Evolutionary conservation across 1,140 invertebrate genomes (phyloP).

Genomic region (Drosophila aff.): DNA sequence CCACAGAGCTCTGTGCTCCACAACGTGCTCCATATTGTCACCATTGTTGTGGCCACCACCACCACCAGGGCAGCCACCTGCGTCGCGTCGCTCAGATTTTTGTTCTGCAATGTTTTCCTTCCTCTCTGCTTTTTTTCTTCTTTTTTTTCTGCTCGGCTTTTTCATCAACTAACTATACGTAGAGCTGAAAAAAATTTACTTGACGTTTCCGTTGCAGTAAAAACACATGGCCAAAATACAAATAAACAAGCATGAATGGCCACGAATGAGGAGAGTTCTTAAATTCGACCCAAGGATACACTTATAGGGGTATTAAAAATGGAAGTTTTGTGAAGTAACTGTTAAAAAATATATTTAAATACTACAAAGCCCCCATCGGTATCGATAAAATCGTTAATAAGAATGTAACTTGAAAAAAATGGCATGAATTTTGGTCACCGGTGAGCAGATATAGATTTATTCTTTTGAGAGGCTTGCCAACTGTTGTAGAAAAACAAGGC

Average conservation of each 20-base stretch:
- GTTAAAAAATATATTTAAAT: too few relatives aligned
- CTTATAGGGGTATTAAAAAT: background rate
- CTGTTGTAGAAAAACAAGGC: too few relatives aligned
- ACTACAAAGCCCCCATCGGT: too few relatives aligned
- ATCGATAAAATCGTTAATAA: too few relatives aligned
- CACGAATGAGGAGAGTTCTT: background rate
- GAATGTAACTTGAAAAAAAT: background rate
- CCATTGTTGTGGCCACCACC: slow-evolving; percentile 58
- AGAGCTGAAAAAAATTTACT: slow-evolving; percentile 72
- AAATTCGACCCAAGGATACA: slow-evolving; percentile 22
- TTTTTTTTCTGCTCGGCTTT: slow-evolving; percentile 42
- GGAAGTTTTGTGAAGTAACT: background rate
- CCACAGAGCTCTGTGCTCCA: slow-evolving; percentile 33
- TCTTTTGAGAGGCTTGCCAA: too few relatives aligned
- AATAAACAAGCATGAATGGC: slow-evolving; percentile 54
- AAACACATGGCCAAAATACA: slow-evolving; percentile 80
- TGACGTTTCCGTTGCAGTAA: slow-evolving; percentile 81
- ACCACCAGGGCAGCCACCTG: slow-evolving; percentile 50
- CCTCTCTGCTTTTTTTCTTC: slow-evolving; percentile 2
- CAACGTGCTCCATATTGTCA: slow-evolving; percentile 53
- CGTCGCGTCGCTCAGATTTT: slow-evolving; percentile 70
- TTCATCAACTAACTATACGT: slow-evolving; percentile 78
- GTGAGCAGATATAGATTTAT: too few relatives aligned
- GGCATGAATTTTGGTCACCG: too few relatives aligned
- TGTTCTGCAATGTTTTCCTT: slow-evolving; percentile 35